Base-by-base conservation (phyloP, 2,888 invertebrate genomes). In the Eristalis pertinax region DNA sequence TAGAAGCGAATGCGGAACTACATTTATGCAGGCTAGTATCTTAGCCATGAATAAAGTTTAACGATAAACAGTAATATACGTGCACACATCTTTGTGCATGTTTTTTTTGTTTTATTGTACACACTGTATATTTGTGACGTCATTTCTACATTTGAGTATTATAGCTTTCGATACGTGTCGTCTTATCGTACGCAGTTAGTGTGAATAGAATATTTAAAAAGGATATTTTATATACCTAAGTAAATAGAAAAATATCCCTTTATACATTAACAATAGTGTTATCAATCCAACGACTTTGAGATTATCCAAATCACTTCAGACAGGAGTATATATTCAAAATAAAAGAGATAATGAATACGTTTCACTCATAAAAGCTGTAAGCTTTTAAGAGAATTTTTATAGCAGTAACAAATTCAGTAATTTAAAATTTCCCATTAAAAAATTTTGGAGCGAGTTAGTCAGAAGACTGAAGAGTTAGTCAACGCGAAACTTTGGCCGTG, bases 381-480 rank as follows among this genome's bases (percentile, higher is more conserved):
- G 77, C 82, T 82, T 85, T 82, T 85, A 85, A 85, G 85, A 85
- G 85, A 82, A 15, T 29, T 38, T 19, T 22, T n/a, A 32, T 69
- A 19, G 56, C 24, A 26, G 62, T 63, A 19, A 22, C 26, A n/a
- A 19, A 74, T 19, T 56, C 72, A 22, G n/a, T 63, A 32, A 62
- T 50, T 74, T 11, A 35, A 56, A 69, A 60, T 29, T 70, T 26
- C 73, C 67, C 68, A 65, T 76, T 76, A 32, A 38, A 64, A 72
- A 29, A 62, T 74, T 74, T 74, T 19, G 43, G 65, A 73, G 63
- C 29, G 68, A 80, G 67, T 84, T 75, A 87, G 87, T 87, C 79
- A 65, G 32, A 32, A 32, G 68, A 80, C 79, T 62, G 32, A 32
- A 32, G 68, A 80, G 67, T 79, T 72, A 87, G 87, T 87, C 79